These are phyloP conservation scores for Thamnaconus septentrionalis DNA, from an alignment of 2,113 vertebrate genomes.

Conservation along the genomic window DNA sequence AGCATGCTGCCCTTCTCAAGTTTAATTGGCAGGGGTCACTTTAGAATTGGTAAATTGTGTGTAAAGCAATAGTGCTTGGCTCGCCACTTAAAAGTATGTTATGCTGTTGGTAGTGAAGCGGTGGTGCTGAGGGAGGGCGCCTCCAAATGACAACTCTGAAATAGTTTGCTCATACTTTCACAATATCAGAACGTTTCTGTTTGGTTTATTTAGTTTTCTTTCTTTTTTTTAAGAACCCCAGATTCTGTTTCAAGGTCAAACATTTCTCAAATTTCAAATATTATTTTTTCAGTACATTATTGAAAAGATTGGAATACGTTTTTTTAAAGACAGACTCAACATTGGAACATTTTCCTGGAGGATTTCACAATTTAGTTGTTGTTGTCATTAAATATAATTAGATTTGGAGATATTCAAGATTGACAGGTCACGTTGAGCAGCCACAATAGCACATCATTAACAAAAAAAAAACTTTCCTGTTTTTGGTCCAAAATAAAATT, in stretches of 20 bases:
- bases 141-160: slow-evolving; percentile 33
- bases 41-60: slow-evolving; percentile 72
- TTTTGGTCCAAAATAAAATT: no score
- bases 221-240: no score
- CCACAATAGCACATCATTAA: slow-evolving; percentile 1
- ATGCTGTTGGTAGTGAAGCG: slow-evolving; percentile 22
- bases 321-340: no score
- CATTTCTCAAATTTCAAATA: no score
- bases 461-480: background rate
- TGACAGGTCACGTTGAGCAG: background rate
- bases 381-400: slow-evolving; percentile 4
- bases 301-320: no score
- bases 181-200: no score
- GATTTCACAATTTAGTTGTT: background rate
- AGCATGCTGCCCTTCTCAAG: slow-evolving; percentile 63
- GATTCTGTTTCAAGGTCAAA: no score
- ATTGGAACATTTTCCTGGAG: no score
- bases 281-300: no score
- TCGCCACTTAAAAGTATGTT: slow-evolving; percentile 55
- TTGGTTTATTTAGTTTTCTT: no score
- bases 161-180: slow-evolving; percentile 11
- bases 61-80: slow-evolving; percentile 61
- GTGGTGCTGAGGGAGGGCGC: background rate
- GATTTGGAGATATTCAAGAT: slow-evolving; percentile 3
- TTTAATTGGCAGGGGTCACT: slow-evolving; percentile 68